These are phyloP conservation scores for Danaus melanippus DNA, from an alignment of 1,140 invertebrate species.

Conservation along the genomic window DNA sequence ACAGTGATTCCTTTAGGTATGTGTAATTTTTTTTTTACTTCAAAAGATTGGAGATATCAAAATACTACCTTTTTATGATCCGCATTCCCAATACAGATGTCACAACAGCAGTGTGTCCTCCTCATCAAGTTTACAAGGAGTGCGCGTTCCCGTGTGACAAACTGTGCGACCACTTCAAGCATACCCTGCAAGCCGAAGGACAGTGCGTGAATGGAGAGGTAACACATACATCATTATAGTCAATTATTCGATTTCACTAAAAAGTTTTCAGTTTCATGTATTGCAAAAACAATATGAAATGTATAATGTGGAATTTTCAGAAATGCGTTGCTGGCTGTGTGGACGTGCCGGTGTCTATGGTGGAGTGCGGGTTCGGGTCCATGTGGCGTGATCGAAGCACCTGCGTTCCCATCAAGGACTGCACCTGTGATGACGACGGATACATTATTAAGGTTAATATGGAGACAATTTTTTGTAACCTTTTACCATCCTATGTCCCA, in stretches of 20 bases:
- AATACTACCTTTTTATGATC: background rate
- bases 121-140: slow-evolving; percentile 63
- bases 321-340: slow-evolving; percentile 60
- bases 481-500: too few species aligned
- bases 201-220: slow-evolving; percentile 40
- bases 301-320: slow-evolving; percentile 17
- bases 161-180: slow-evolving; percentile 69
- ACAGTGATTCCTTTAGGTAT: background rate
- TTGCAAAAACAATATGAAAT: too few species aligned
- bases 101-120: slow-evolving; percentile 23
- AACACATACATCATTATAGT: background rate
- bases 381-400: slow-evolving; percentile 78
- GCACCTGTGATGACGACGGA: slow-evolving; percentile 78
- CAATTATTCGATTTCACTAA: too few species aligned
- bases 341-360: slow-evolving; percentile 36
- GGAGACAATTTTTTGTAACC: too few species aligned
- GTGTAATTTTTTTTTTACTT: background rate
- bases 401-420: slow-evolving; percentile 80
- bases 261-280: too few species aligned
- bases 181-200: slow-evolving; percentile 20
- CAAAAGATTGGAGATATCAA: background rate
- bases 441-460: slow-evolving; percentile 72
- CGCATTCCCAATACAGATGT: slow-evolving; percentile 4
- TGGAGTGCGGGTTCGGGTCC: slow-evolving; percentile 34
- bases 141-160: slow-evolving; percentile 77